A percentile compares a stretch with the other conserved stretches of the same genome.
phyloP scores from a whole-genome alignment of 2,888 invertebrate genomes.

The Gymnocheta viridis region DNA sequence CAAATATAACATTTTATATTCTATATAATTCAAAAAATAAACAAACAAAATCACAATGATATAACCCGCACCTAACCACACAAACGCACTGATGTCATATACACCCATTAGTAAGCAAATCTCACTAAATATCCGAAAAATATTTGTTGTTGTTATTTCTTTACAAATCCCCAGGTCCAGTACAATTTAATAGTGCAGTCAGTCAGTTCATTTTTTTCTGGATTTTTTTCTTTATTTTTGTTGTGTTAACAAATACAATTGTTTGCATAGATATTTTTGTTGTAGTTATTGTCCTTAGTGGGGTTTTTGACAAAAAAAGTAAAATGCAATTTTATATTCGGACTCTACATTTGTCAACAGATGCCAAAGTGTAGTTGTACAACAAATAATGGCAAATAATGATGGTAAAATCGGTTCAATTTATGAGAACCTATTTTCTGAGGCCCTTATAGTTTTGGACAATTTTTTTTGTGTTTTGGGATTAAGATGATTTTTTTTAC shows the following conservation, averaged over 20 bases:
- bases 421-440: not conserved
- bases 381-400: slow-evolving; percentile 61
- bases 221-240: slow-evolving; percentile 6
- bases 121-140: slow-evolving; percentile 59
- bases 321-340: slow-evolving; percentile 55
- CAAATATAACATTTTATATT: slow-evolving; percentile 38
- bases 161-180: slow-evolving; percentile 52
- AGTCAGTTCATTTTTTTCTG: slow-evolving; percentile 38
- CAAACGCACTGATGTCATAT: slow-evolving; percentile 33
- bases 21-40: slow-evolving; percentile 41
- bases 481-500: too few relatives aligned
- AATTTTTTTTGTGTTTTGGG: not conserved
- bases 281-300: slow-evolving; percentile 39
- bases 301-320: slow-evolving; percentile 1
- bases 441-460: not conserved
- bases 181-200: slow-evolving; percentile 64
- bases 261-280: slow-evolving; percentile 11
- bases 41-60: slow-evolving; percentile 52
- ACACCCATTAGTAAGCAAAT: slow-evolving; percentile 58
- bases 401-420: not conserved
- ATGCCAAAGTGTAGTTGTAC: slow-evolving; percentile 62
- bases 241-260: slow-evolving; percentile 50
- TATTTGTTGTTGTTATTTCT: slow-evolving; percentile 42
- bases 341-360: slow-evolving; percentile 55
- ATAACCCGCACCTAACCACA: slow-evolving; percentile 39